Evolutionary conservation across 2,888 invertebrate genomes (phyloP).

Genomic region (Meganola albula): DNA sequence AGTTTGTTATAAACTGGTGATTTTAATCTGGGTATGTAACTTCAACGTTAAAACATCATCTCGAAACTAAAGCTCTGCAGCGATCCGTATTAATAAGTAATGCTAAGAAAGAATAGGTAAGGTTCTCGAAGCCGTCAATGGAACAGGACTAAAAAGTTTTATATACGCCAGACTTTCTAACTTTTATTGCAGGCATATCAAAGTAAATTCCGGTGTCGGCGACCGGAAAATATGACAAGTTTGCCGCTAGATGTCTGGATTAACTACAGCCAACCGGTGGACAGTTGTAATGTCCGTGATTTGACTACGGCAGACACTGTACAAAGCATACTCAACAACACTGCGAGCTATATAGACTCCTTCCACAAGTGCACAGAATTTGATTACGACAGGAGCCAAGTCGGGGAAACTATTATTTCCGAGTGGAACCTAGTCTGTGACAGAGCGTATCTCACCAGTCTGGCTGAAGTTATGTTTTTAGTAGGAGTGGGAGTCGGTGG

Average conservation of each 20-base stretch:
- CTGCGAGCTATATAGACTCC: slow-evolving; percentile 53
- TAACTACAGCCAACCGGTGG: slow-evolving; percentile 80
- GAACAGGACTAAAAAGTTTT: no score
- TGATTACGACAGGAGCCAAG: slow-evolving; percentile 77
- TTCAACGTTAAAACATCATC: no score
- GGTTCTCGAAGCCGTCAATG: no score
- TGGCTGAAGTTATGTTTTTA: slow-evolving; percentile 87
- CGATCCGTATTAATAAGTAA: no score
- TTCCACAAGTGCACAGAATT: slow-evolving; percentile 77
- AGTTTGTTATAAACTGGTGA: no score
- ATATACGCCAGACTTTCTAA: no score
- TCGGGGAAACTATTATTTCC: slow-evolving; percentile 83
- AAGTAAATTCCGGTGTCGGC: slow-evolving; percentile 83
- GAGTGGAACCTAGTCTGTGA: slow-evolving; percentile 89
- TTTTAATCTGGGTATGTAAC: no score
- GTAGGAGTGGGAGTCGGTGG: slow-evolving; percentile 87
- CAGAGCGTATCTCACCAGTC: slow-evolving; percentile 80
- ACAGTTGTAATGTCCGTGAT: slow-evolving; percentile 77
- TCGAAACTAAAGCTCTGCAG: no score
- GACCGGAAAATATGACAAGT: slow-evolving; percentile 75
- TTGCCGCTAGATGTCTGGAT: slow-evolving; percentile 79
- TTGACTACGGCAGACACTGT: slow-evolving; percentile 53
- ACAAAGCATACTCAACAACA: slow-evolving; percentile 53
- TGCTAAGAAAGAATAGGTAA: no score
- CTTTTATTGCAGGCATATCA: slow-evolving; percentile 75